A percentile compares a stretch with the other conserved stretches of the same genome.
Evolutionary conservation across 35 echinoderm and acorn worm genomes (phyloP).

Genomic region (Eucidaris tribuloides): DNA sequence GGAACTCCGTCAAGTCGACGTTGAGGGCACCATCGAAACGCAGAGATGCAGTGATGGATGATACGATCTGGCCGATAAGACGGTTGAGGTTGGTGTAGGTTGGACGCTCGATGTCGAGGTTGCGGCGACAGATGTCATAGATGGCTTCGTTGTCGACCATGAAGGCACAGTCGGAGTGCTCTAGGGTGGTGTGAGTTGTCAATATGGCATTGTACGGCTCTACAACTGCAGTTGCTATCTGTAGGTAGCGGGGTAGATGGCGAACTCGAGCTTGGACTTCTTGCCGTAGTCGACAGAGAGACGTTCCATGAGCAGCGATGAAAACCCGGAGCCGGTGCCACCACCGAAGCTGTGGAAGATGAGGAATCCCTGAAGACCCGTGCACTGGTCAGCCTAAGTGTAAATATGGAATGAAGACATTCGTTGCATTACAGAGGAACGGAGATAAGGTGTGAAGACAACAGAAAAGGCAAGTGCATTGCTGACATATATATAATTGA

Average conservation of each 20-base stretch:
- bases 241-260: conserved; percentile 43
- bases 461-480: too few relatives aligned
- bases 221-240: too few relatives aligned
- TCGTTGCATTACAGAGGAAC: too few relatives aligned
- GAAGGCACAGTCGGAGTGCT: conserved; percentile 90
- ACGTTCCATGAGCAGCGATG: conserved; percentile 62
- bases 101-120: conserved; percentile 87
- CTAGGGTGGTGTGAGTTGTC: conserved; percentile 84
- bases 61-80: conserved; percentile 77
- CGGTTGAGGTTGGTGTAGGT: conserved; percentile 87
- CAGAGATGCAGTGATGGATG: conserved; percentile 77
- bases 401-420: neutral
- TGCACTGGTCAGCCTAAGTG: conserved; percentile 29
- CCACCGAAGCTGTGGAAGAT: conserved; percentile 71
- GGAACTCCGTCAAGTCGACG: conserved; percentile 75
- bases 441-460: too few relatives aligned
- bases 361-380: conserved; percentile 65
- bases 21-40: conserved; percentile 74
- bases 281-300: conserved; percentile 54
- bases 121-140: conserved; percentile 89
- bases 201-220: conserved; percentile 88
- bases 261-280: conserved; percentile 54
- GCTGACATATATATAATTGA: too few relatives aligned
- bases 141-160: conserved; percentile 95
- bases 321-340: conserved; percentile 66